These are phyloP conservation scores for Smittia sp. DNA, from an alignment of 2,888 invertebrate genomes.

Conservation along the genomic window DNA sequence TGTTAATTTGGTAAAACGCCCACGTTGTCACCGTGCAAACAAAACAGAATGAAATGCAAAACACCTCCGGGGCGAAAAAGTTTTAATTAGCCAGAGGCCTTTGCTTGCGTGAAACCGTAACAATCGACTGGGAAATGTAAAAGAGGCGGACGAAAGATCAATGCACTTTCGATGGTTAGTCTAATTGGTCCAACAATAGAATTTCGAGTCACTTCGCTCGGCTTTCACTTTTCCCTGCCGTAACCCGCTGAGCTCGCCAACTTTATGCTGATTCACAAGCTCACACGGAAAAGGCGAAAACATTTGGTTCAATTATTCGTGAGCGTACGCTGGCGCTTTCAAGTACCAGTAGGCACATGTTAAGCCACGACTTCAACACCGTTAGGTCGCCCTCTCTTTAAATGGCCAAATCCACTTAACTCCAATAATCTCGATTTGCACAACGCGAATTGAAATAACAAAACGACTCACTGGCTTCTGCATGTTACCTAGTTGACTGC, in stretches of 20 bases:
- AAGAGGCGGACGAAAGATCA: too few species aligned
- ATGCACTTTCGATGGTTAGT: too few species aligned
- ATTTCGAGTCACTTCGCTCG: too few species aligned
- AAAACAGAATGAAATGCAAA: too few species aligned
- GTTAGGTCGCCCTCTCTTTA: not conserved
- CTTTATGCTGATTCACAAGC: conserved; percentile 1
- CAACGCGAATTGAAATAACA: not conserved
- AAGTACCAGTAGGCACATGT: not conserved
- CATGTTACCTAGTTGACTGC: not conserved
- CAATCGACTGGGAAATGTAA: too few species aligned
- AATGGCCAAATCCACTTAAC: conserved; percentile 15
- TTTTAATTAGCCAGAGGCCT: too few species aligned
- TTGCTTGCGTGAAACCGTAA: too few species aligned
- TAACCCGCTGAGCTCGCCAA: not conserved
- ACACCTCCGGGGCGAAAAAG: too few species aligned
- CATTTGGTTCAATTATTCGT: not conserved
- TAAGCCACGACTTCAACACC: not conserved
- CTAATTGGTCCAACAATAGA: too few species aligned
- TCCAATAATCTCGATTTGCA: conserved; percentile 11
- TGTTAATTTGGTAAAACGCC: not conserved
- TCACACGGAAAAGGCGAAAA: not conserved
- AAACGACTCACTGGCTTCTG: not conserved
- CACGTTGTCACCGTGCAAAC: not conserved
- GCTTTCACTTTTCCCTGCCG: too few species aligned
- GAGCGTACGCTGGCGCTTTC: not conserved